Evolutionary conservation across 37 sponge, comb jelly and placozoan genomes (phyloP).

Genomic region (Chondrilla cf. caribensis): DNA sequence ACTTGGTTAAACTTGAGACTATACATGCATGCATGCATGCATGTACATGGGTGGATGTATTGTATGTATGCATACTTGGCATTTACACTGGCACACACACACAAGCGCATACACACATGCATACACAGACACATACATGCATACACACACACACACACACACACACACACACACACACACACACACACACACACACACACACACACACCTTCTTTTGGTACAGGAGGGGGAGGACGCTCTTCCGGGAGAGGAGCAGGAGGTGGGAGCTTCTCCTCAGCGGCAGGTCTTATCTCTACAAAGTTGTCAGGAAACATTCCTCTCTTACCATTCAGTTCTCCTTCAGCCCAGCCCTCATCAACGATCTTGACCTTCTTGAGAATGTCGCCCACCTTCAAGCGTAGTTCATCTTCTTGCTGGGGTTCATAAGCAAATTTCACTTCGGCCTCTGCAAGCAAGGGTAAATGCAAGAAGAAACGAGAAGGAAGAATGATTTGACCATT

Average conservation of each 20-base stretch:
- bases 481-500: too few relatives aligned
- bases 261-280: not conserved
- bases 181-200: constrained; percentile 15
- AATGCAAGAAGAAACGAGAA: not conserved
- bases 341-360: constrained; percentile 76
- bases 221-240: not conserved
- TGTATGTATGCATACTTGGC: too few relatives aligned
- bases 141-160: constrained; percentile 13
- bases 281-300: constrained; percentile 59
- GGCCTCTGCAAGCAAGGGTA: constrained; percentile 30
- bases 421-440: constrained; percentile 67
- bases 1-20: too few relatives aligned
- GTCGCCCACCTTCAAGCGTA: constrained; percentile 62
- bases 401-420: constrained; percentile 64
- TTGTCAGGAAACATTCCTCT: constrained; percentile 80
- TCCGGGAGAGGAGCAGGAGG: constrained; percentile 9
- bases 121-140: constrained; percentile 18
- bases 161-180: constrained; percentile 3
- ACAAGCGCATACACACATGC: too few relatives aligned
- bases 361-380: constrained; percentile 42
- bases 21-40: too few relatives aligned
- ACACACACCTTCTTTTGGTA: not conserved
- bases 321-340: constrained; percentile 55
- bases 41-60: not conserved
- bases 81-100: too few relatives aligned